A percentile compares a stretch with the other conserved stretches of the same genome.
Conservation (phyloP, 2,113 vertebrate genomes). For the Corythoichthys intestinalis region DNA sequence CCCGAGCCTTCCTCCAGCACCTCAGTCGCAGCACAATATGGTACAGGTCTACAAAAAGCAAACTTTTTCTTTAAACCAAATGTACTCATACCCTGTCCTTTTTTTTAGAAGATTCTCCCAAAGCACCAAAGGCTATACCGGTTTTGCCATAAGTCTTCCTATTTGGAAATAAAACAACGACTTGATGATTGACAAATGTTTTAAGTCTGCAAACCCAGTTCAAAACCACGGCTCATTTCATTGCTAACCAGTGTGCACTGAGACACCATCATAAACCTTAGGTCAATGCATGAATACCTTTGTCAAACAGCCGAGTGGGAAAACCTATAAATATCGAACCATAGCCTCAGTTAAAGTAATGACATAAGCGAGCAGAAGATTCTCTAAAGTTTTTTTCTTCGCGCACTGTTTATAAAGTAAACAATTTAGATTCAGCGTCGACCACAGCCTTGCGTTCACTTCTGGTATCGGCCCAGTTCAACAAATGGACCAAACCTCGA, state of each 20-base stretch:
- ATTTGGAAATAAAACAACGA: slow-evolving; percentile 42
- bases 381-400: slow-evolving; percentile 3
- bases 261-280: slow-evolving; percentile 40
- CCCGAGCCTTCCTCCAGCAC: slow-evolving; percentile 86
- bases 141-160: slow-evolving; percentile 39
- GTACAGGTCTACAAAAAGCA: slow-evolving; percentile 96
- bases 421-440: slow-evolving; percentile 47
- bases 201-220: slow-evolving; percentile 32
- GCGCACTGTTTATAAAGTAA: slow-evolving; percentile 22
- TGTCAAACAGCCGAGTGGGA: slow-evolving; percentile 31
- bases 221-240: slow-evolving; percentile 40
- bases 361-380: slow-evolving; percentile 26
- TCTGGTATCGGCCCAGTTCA: slow-evolving; percentile 55
- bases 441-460: slow-evolving; percentile 39
- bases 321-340: slow-evolving; percentile 20
- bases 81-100: slow-evolving; percentile 71
- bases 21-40: slow-evolving; percentile 79
- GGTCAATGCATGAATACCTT: slow-evolving; percentile 36
- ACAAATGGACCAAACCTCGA: slow-evolving; percentile 59
- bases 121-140: slow-evolving; percentile 55
- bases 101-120: slow-evolving; percentile 48
- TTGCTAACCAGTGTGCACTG: slow-evolving; percentile 40
- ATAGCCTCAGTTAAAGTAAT: slow-evolving; percentile 20
- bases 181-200: slow-evolving; percentile 36
- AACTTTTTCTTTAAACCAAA: slow-evolving; percentile 37